A percentile compares a stretch with the other conserved stretches of the same genome.
phyloP scores from a whole-genome alignment of 2,797 vertebrate species.

The Galagoides demidoff region DNA sequence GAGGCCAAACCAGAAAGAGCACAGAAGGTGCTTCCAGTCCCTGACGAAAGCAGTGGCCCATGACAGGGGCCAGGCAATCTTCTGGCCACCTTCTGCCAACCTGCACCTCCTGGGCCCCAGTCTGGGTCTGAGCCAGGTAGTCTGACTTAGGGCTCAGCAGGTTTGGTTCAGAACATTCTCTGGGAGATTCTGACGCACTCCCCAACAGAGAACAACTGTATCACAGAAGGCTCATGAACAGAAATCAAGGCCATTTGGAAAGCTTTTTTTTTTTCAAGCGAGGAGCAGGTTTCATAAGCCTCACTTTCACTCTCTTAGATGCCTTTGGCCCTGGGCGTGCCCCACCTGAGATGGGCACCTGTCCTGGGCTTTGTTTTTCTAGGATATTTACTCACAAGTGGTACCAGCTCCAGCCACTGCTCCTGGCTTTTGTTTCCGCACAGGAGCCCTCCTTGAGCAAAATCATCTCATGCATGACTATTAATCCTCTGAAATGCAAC shows the following conservation, averaged over 20 bases:
- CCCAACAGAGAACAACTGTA: background rate
- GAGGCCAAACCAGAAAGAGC: background rate
- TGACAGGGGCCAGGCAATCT: background rate
- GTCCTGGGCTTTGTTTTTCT: background rate
- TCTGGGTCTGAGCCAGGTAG: background rate
- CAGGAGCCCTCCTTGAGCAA: background rate
- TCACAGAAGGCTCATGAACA: background rate
- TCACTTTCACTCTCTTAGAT: background rate
- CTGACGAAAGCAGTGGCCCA: accelerated
- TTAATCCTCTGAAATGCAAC: background rate
- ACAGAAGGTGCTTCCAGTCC: background rate
- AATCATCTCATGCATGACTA: background rate
- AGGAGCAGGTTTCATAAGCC: background rate
- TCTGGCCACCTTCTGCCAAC: accelerated
- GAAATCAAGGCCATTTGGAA: background rate
- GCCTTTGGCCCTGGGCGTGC: too few species aligned
- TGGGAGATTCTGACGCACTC: background rate
- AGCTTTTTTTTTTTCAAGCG: background rate
- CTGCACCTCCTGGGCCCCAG: background rate
- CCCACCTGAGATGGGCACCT: accelerated
- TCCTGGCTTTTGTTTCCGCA: background rate
- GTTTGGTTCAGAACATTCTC: background rate
- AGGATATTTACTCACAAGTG: background rate
- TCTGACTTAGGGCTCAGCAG: background rate
- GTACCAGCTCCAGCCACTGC: background rate